These are phyloP conservation scores for Rhynchopsitta pachyrhyncha DNA, from an alignment of 2,113 vertebrate species.

Conservation along the genomic window DNA sequence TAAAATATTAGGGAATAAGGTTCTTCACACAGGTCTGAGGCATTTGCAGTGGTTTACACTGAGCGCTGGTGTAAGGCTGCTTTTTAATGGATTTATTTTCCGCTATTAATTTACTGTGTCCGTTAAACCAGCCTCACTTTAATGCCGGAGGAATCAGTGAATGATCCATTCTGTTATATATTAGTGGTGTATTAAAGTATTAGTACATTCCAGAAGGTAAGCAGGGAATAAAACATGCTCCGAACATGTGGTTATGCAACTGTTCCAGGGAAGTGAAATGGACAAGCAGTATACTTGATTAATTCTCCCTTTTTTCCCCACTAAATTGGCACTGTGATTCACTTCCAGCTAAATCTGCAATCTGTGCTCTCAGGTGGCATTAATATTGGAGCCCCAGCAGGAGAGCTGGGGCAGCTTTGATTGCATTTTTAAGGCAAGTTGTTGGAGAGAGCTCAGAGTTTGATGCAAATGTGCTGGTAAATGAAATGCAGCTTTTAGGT, in stretches of 20 bases:
- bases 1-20: not conserved
- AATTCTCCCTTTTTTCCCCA: not conserved
- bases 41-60: not conserved
- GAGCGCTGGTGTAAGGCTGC: not conserved
- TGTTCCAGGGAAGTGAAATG: conserved; percentile 47
- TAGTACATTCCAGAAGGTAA: conserved; percentile 57
- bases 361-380: conserved; percentile 58
- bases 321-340: conserved; percentile 43
- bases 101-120: not conserved
- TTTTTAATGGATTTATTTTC: not conserved
- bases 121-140: not conserved
- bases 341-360: conserved; percentile 59
- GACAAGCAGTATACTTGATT: conserved; percentile 59
- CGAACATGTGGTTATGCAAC: conserved; percentile 60
- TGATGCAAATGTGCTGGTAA: conserved; percentile 27
- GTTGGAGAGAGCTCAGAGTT: not conserved
- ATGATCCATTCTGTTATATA: not conserved
- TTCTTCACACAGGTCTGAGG: not conserved
- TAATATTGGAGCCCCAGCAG: conserved; percentile 47
- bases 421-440: conserved; percentile 29
- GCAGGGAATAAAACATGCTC: conserved; percentile 33
- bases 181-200: conserved; percentile 39
- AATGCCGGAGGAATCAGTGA: not conserved
- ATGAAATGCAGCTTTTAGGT: conserved; percentile 46
- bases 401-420: conserved; percentile 38